Evolutionary conservation across 2,797 vertebrate genomes (phyloP), one percentile per base, ranked within the genome.

Genomic region (Bothrops alternatus): DNA sequence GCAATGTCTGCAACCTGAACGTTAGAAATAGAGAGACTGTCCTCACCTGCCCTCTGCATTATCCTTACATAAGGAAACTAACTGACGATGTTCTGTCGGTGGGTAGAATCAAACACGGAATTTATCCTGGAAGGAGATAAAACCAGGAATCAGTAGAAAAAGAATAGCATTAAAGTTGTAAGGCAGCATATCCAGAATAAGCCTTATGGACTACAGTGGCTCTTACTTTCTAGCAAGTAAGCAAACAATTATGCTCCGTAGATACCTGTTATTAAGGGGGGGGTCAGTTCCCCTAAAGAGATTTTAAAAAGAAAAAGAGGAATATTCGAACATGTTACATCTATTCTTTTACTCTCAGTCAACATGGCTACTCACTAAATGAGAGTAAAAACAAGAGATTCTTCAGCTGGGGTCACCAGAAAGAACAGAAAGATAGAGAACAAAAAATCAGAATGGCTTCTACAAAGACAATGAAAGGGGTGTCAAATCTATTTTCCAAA

Each of bases 161-260:
- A 25, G 53, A n/a, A 32, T 20, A 25, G 53, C n/a, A n/a, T 53
- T n/a, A 26, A 90, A 25, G 23, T 32, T 57, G 16, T 14, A 32
- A 32, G 28, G 14, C 26, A 6, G 0, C 7, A 0, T 32, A n/a
- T 56, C 7, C 18, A 20, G 86, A 87, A 14, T 87, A 56, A 56
- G 28, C 28, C 86, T n/a, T n/a, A 11, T 0, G 1, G 86, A 57
- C 8, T 25, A 23, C 0, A 2, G 37, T 0, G 3, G 8, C 16
- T 10, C 86, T 87, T 32, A 10, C 6, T 32, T 87, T 25, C 16
- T 18, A 87, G 86, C 4, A 4, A n/a, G 20, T 32, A 87, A 56
- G 16, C 55, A 56, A 8, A 57, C 14, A 20, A 32, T 32, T n/a
- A 32, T 57, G 53, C 14, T 87, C 14, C 1, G 1, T 78, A 42